Conservation (phyloP, 23 tunicate genomes). For the Styela plicata region DNA sequence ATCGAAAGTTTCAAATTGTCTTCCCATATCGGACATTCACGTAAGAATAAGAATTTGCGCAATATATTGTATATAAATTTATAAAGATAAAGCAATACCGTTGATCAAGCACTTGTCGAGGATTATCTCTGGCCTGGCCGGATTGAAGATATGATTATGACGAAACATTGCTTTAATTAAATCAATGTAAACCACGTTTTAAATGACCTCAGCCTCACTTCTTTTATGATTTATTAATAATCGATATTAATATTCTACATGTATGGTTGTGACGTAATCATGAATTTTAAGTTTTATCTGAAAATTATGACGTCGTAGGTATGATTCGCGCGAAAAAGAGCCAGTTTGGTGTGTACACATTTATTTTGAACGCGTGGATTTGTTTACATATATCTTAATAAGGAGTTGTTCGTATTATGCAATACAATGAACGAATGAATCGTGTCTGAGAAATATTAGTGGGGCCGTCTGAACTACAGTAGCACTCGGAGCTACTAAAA, state of each 20-base stretch:
- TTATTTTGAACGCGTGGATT: too few relatives aligned
- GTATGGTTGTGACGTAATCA: not conserved
- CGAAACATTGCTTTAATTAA: not conserved
- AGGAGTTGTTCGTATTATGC: too few relatives aligned
- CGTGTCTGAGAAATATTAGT: too few relatives aligned
- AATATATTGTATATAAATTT: not conserved
- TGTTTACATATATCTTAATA: too few relatives aligned
- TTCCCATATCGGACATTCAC: slow-evolving; percentile 69
- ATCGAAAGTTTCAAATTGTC: slow-evolving; percentile 66
- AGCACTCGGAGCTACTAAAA: too few relatives aligned
- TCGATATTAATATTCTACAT: not conserved
- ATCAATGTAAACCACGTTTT: not conserved
- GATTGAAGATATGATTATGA: not conserved
- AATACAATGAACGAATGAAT: too few relatives aligned
- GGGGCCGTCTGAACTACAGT: too few relatives aligned
- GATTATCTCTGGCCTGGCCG: too few relatives aligned
- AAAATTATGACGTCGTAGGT: too few relatives aligned
- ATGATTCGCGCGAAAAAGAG: too few relatives aligned
- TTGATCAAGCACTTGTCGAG: not conserved
- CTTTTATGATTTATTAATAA: too few relatives aligned
- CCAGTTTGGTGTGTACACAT: too few relatives aligned
- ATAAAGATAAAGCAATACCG: not conserved
- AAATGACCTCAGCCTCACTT: not conserved
- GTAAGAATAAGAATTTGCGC: slow-evolving; percentile 11
- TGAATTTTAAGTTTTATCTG: not conserved